Conservation (phyloP, 1,140 invertebrate genomes). For the Caerostris extrusa region DNA sequence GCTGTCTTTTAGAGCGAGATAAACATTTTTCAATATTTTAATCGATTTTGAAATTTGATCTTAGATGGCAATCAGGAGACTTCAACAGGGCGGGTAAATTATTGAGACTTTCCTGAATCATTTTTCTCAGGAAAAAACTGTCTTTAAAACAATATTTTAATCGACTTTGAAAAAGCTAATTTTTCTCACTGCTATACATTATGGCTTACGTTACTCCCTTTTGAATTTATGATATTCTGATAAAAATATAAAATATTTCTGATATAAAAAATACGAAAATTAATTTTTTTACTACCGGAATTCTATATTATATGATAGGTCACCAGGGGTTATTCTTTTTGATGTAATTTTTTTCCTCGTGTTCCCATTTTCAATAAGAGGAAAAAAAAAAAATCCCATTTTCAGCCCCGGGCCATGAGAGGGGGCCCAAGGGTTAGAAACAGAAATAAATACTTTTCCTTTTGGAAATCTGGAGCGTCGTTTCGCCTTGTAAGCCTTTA, state of each 20-base stretch:
- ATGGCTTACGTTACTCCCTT: not conserved
- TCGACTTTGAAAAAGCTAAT: too few relatives aligned
- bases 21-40: too few relatives aligned
- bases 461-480: conserved; percentile 7
- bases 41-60: too few relatives aligned
- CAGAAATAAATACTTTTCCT: conserved; percentile 57
- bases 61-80: too few relatives aligned
- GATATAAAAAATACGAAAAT: not conserved
- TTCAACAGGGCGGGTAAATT: too few relatives aligned
- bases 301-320: not conserved
- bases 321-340: not conserved
- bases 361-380: conserved; percentile 14
- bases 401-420: not conserved
- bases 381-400: not conserved
- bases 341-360: conserved; percentile 32
- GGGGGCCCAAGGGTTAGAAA: conserved; percentile 19
- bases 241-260: too few relatives aligned
- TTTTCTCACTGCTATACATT: not conserved
- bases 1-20: too few relatives aligned
- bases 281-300: not conserved
- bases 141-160: too few relatives aligned
- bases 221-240: not conserved
- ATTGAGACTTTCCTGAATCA: too few relatives aligned
- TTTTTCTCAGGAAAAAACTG: too few relatives aligned
- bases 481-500: not conserved